phyloP scores from a whole-genome alignment of 2,797 vertebrate species.

The Microctenopoma steveboyesi region DNA sequence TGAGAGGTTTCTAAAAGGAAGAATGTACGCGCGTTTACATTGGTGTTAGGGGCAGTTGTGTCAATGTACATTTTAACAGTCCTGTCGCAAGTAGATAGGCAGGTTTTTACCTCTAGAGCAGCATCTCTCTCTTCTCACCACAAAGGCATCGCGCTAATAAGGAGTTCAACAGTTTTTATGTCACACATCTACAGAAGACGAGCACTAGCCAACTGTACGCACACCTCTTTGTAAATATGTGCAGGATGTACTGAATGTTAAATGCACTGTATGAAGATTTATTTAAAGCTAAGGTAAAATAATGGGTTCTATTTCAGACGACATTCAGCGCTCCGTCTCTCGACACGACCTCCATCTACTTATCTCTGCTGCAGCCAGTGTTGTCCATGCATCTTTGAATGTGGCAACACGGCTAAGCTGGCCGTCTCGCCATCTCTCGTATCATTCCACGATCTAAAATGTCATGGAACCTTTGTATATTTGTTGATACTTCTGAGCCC shows the following conservation, averaged over 20 bases:
- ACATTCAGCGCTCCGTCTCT: conserved; percentile 43
- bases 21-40: conserved; percentile 67
- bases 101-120: conserved; percentile 69
- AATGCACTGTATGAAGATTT: conserved; percentile 70
- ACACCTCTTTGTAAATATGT: conserved; percentile 80
- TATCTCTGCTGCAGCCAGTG: conserved; percentile 37
- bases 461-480: conserved; percentile 71
- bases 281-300: conserved; percentile 67
- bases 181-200: conserved; percentile 55
- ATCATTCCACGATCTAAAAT: conserved; percentile 56
- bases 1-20: conserved; percentile 61
- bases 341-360: conserved; percentile 40
- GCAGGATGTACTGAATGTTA: conserved; percentile 76
- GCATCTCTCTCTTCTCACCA: conserved; percentile 62
- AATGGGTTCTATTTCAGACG: conserved; percentile 56
- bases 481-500: conserved; percentile 64
- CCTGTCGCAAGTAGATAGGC: conserved; percentile 57
- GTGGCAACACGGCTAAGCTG: conserved; percentile 32
- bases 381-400: conserved; percentile 43
- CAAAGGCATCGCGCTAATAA: conserved; percentile 59
- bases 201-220: conserved; percentile 78
- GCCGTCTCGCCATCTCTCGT: conserved; percentile 31
- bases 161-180: conserved; percentile 50
- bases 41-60: conserved; percentile 57
- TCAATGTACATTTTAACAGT: conserved; percentile 58